phyloP scores from a whole-genome alignment of 2,797 vertebrate genomes.

The Catostomus latipinnis region DNA sequence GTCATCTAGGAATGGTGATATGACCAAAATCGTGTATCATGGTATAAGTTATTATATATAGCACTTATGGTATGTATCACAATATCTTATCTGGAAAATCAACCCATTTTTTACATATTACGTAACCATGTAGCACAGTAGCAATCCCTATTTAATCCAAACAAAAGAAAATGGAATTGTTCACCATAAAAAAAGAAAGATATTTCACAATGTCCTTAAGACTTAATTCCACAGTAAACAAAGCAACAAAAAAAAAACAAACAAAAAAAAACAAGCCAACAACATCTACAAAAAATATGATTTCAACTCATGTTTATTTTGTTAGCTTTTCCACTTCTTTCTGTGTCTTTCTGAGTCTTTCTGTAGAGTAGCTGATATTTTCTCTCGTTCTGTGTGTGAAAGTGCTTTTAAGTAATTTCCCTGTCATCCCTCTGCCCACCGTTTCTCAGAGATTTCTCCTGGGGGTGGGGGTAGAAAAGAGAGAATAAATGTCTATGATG shows the following conservation, averaged over 20 bases:
- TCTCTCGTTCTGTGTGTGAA: conserved; percentile 17
- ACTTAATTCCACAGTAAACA: conserved; percentile 16
- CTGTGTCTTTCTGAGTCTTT: conserved; percentile 23
- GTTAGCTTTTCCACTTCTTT: background rate
- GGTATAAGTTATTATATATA: no score
- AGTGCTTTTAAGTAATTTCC: conserved; percentile 40
- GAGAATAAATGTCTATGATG: conserved; percentile 47
- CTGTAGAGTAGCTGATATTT: conserved; percentile 40
- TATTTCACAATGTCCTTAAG: background rate
- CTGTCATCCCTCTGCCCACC: conserved; percentile 38
- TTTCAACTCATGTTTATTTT: conserved; percentile 21
- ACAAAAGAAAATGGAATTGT: background rate
- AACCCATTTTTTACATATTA: no score
- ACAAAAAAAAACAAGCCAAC: background rate
- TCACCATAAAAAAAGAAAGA: no score
- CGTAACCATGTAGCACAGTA: no score
- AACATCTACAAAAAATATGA: background rate
- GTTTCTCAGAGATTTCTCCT: conserved; percentile 42
- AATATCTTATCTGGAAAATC: no score
- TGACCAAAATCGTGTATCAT: background rate
- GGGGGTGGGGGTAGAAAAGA: conserved; percentile 26
- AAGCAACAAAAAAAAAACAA: conserved; percentile 22
- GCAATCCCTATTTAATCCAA: background rate
- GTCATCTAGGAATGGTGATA: background rate
- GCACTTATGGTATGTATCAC: no score